Evolutionary conservation across 2,888 invertebrate genomes (phyloP).

Genomic region (Spatulosminthurus flaviceps): DNA sequence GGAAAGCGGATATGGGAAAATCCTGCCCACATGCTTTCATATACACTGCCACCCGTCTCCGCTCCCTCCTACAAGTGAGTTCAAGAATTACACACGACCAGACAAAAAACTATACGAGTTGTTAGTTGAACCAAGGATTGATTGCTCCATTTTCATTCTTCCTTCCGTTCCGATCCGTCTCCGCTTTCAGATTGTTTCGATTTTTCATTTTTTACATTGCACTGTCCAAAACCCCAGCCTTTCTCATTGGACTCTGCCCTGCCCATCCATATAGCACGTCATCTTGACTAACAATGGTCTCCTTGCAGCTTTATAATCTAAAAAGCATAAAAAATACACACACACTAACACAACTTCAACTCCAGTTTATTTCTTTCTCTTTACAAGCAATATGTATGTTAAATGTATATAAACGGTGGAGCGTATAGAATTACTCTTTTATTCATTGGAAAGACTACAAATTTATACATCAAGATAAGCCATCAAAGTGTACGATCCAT

Average conservation of each 20-base stretch:
- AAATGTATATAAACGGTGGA: no score
- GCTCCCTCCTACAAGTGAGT: not conserved
- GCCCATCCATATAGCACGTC: constrained; percentile 8
- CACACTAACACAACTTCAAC: no score
- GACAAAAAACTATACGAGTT: not conserved
- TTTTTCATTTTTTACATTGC: constrained; percentile 21
- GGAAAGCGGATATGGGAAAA: no score
- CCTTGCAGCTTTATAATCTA: not conserved
- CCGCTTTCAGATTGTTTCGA: constrained; percentile 28
- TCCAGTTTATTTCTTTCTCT: no score
- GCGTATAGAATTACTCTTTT: no score
- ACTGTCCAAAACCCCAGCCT: not conserved
- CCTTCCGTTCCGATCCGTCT: constrained; percentile 30
- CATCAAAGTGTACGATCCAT: no score
- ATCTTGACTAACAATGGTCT: constrained; percentile 13
- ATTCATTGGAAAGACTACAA: no score
- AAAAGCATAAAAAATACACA: not conserved
- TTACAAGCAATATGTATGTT: no score
- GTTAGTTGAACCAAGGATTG: constrained; percentile 19
- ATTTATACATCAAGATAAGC: no score
- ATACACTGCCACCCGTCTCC: not conserved
- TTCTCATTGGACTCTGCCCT: constrained; percentile 4
- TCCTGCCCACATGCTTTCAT: no score
- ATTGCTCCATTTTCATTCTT: constrained; percentile 25
- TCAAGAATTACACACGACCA: not conserved